Evolutionary conservation across 2,888 invertebrate species (phyloP).

Genomic region (Lochmaea capreae): DNA sequence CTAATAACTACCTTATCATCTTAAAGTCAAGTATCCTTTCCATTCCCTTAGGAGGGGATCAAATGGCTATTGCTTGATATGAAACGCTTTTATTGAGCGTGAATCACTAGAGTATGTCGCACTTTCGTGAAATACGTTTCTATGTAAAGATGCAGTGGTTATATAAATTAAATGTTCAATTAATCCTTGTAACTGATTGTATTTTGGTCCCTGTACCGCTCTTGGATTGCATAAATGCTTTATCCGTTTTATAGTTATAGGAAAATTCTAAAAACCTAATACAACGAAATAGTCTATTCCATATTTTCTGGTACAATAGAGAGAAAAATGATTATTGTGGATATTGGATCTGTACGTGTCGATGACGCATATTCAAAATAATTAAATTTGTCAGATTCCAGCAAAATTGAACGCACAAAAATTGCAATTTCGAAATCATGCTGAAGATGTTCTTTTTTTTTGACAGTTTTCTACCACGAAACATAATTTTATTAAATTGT

Average conservation of each 20-base stretch:
- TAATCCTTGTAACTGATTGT: too few relatives aligned
- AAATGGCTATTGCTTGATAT: too few relatives aligned
- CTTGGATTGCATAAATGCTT: too few relatives aligned
- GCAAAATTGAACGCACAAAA: constrained; percentile 24
- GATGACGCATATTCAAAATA: constrained; percentile 20
- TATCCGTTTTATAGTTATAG: neutral
- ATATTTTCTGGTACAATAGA: constrained; percentile 21
- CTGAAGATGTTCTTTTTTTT: neutral
- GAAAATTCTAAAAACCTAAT: neutral
- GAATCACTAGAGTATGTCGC: too few relatives aligned
- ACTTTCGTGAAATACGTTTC: too few relatives aligned
- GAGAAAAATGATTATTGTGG: constrained; percentile 25
- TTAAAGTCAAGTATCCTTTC: too few relatives aligned
- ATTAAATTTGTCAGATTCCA: constrained; percentile 23
- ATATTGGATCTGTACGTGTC: constrained; percentile 22
- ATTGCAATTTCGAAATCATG: constrained; percentile 18
- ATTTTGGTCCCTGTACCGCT: too few relatives aligned
- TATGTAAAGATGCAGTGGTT: too few relatives aligned
- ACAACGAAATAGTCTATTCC: neutral
- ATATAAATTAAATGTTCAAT: too few relatives aligned
- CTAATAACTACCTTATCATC: too few relatives aligned
- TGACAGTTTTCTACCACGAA: neutral
- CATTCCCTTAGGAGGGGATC: too few relatives aligned
- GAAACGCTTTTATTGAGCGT: too few relatives aligned
- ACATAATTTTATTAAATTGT: neutral